These are phyloP conservation scores for Spinus pinus DNA, from an alignment of 2,797 vertebrate genomes.

Conservation along the genomic window DNA sequence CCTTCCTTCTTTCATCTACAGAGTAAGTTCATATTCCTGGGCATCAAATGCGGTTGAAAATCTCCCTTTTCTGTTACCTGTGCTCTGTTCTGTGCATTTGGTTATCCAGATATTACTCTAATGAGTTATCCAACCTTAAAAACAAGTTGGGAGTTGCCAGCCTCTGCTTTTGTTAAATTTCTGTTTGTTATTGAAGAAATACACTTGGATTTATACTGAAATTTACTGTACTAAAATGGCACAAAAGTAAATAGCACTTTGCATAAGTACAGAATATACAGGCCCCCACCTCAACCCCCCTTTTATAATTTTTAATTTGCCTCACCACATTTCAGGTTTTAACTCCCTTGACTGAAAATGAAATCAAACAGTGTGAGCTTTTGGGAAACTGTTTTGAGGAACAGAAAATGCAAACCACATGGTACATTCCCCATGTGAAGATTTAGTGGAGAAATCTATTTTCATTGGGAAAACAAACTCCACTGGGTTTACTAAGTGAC, in stretches of 20 bases:
- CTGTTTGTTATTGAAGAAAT: not conserved
- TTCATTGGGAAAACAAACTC: conserved; percentile 32
- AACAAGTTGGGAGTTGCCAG: not conserved
- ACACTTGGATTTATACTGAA: not conserved
- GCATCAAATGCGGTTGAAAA: not conserved
- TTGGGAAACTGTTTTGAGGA: not conserved
- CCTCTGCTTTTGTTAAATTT: not conserved
- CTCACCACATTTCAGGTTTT: not conserved
- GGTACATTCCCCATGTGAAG: not conserved
- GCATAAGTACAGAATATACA: not conserved
- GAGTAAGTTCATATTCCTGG: not conserved
- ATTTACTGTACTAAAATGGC: not conserved
- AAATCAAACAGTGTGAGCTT: not conserved
- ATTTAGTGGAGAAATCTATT: conserved; percentile 3
- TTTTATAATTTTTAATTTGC: not conserved
- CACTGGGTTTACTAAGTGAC: not conserved
- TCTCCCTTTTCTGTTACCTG: not conserved
- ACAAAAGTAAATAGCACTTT: not conserved
- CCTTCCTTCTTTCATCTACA: not conserved
- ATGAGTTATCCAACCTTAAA: not conserved
- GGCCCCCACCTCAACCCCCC: not conserved
- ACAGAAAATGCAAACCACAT: conserved; percentile 42
- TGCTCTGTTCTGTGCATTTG: not conserved
- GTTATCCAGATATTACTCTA: not conserved
- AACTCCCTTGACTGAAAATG: not conserved